Base-by-base conservation (phyloP, 1,140 invertebrate species). In the Pogonus chalceus region DNA sequence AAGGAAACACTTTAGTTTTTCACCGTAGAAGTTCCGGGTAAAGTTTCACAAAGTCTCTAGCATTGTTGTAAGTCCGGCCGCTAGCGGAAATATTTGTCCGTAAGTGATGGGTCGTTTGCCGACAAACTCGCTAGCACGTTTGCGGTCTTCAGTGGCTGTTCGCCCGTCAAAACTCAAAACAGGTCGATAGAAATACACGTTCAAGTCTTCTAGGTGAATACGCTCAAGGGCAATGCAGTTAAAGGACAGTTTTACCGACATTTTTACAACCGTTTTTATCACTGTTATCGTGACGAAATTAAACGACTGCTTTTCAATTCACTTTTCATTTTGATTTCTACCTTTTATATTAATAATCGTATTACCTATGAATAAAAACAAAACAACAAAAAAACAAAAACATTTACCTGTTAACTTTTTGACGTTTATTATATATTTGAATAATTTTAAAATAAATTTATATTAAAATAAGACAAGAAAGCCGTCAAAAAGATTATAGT, bases 261-360 rank as follows among this genome's bases (percentile, higher is more conserved):
- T 18, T 18, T 49, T 22, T 49, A 23, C 21, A 10, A 22, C 3
- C 4, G 9, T 49, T 9, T 49, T 20, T 12, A 46, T 46, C n/a
- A n/a, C n/a, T n/a, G n/a, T n/a, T n/a, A n/a, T n/a, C n/a, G n/a
- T n/a, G n/a, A n/a, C n/a, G n/a, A n/a, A n/a, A n/a, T n/a, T n/a
- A n/a, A n/a, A n/a, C n/a, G n/a, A n/a, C n/a, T n/a, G n/a, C n/a
- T 46, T 46, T 4, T 46, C 3, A 46, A 46, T 46, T 46, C 20
- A 46, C 16, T 46, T 46, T 46, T 12, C 18, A 46, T 46, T 7
- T 12, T 7, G 16, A 12, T n/a, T n/a, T n/a, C n/a, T n/a, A n/a
- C n/a, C n/a, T n/a, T n/a, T n/a, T n/a, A n/a, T n/a, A n/a, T n/a
- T n/a, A n/a, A n/a, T n/a, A n/a, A n/a, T n/a, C n/a, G n/a, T n/a